Conservation (phyloP, 2,888 invertebrate species). For the Crossocerus cetratus region DNA sequence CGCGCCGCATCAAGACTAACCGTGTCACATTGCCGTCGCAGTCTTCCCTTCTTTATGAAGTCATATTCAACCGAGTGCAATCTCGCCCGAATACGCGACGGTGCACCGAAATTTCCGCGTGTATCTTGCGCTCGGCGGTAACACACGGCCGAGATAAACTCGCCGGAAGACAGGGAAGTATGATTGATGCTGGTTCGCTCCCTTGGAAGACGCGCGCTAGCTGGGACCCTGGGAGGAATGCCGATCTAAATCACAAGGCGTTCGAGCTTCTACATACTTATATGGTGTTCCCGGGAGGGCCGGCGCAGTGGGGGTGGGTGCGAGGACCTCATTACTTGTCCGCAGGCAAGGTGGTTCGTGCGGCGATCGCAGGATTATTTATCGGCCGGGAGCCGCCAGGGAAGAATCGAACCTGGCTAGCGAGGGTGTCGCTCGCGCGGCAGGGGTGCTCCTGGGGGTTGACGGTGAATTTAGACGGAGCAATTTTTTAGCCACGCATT, state of each 20-base stretch:
- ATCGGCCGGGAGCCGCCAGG: conserved; percentile 20
- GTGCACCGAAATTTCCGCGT: no score
- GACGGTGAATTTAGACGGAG: conserved; percentile 48
- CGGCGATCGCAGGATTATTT: conserved; percentile 43
- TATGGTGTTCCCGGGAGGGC: conserved; percentile 30
- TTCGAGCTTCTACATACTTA: conserved; percentile 28
- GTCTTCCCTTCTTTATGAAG: no score
- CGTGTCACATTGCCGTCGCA: no score
- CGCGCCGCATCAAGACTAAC: no score
- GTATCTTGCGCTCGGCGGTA: no score
- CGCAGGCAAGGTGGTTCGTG: conserved; percentile 13
- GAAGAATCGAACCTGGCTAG: conserved; percentile 5
- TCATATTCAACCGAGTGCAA: no score
- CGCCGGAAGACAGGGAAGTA: no score
- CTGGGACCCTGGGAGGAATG: no score
- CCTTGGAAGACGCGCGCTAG: no score
- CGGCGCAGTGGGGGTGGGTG: conserved; percentile 23
- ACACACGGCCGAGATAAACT: no score
- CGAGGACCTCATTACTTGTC: conserved; percentile 43
- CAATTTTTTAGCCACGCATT: conserved; percentile 52
- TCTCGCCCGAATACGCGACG: no score
- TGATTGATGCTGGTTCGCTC: no score
- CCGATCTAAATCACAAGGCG: conserved; percentile 33
- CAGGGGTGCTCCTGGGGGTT: conserved; percentile 17
- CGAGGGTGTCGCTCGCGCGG: not conserved